Base-by-base conservation (phyloP, 2,888 invertebrate species). In the Nudaria mundana region DNA sequence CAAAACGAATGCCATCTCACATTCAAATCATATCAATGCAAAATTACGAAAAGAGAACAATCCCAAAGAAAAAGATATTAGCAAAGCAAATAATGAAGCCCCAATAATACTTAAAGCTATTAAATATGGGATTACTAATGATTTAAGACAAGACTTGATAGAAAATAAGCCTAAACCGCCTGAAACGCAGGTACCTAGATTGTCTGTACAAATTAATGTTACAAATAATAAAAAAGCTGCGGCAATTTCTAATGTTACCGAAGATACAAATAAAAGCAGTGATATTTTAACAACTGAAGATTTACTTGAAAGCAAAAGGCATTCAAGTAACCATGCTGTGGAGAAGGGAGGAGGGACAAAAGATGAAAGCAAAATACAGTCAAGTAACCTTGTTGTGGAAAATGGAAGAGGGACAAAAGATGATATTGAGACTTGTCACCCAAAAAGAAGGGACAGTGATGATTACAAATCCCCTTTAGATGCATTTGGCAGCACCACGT, bases 381-480 rank as follows among this genome's bases (percentile, higher is more conserved):
- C 38, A 3, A 49, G 44, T 32, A 37, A 48, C 18, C 53, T 53
- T 24, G 40, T 48, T 20, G 58, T 55, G 24, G 60, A 57, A 41
- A 65, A 56, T 44, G 55, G 52, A 13, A 62, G 50, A 31, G 56
- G 45, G 43, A 45, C 38, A 23, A 51, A 28, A 14, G 31, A 39
- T 26, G 30, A 36, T 26, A 10, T 31, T 1, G 7, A 23, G 3
- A 30, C 28, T 3, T 28, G 12, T 16, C 12, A 5, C 5, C 25
- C 12, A 11, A 40, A 32, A 38, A 58, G 31, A 36, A 39, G 41
- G 23, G 42, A 44, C 29, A 31, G 52, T 1, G 66, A 75, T 48
- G 87, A 88, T 56, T 88, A 88, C 46, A 71, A 68, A 64, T 88
- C 88, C 5, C 88, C 88, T 15, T 54, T 88, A 18, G 78, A 79